Base-by-base conservation (phyloP, 2,888 invertebrate species). In the Eurytoma adleriae region DNA sequence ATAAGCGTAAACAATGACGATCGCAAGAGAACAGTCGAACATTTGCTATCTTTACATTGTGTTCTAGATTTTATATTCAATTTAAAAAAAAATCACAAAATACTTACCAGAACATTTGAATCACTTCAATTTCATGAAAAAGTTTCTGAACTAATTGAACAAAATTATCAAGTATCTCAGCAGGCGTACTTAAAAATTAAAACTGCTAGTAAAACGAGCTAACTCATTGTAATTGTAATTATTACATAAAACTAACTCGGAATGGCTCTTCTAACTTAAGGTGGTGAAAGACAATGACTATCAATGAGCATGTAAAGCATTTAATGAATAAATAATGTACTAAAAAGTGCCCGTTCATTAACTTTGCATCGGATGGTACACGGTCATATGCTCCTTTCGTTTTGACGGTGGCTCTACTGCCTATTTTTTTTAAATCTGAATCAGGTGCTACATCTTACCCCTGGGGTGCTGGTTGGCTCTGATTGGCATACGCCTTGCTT, bases 221-320 rank as follows among this genome's bases (percentile, higher is more conserved):
- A 62, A 76, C 69, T 81, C 24, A 66, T 77, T 74, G 73, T 66
- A 74, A 74, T 74, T 50, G 61, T 79, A 86, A 3, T 73, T 72
- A 54, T 50, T 59, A 66, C 68, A 52, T 64, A 56, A 84, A 85
- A 89, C 88, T 88, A 89, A 88, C 88, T 86, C 85, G 87, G 86
- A 88, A 89, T 89, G 88, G 86, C 89, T 88, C 85, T 87, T 87
- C 84, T 86, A 88, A 89, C 86, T 83, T 85, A 82, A 84, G 86
- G 85, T 85, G 85, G 86, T 86, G 85, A 84, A 86, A 85, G 86
- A 87, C 85, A 86, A 88, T 87, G 85, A 86, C 84, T 86, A 86
- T 88, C 86, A 88, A 88, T 89, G 40, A 87, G 90, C 86, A 88
- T 89, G 88, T 88, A 85, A 85, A 83, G 84, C 85, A 81, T 76